These are phyloP conservation scores for Rhyacophila evoluta DNA, from an alignment of 2,888 invertebrate species.

Conservation along the genomic window DNA sequence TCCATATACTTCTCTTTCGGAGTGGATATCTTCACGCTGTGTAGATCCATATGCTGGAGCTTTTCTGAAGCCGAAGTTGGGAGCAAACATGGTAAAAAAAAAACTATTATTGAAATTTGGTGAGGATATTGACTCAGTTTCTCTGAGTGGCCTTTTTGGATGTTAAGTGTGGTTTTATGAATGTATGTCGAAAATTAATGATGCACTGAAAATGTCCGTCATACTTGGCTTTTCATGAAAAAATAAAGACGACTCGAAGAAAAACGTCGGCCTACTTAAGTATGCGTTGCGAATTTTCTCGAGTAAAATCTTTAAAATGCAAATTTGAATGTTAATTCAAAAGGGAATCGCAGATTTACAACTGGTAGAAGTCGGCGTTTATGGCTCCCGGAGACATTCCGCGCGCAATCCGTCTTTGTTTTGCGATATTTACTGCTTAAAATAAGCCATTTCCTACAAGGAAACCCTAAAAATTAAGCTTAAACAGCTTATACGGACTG, in stretches of 20 bases:
- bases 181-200: too few species aligned
- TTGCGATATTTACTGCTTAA: slow-evolving; percentile 12
- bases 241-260: too few species aligned
- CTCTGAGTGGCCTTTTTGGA: too few species aligned
- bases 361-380: slow-evolving; percentile 4
- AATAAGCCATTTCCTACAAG: neutral
- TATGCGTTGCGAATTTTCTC: neutral
- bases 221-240: too few species aligned
- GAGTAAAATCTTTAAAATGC: slow-evolving; percentile 13
- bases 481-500: neutral
- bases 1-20: neutral
- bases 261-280: neutral
- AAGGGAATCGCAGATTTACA: slow-evolving; percentile 20
- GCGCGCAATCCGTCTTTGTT: slow-evolving; percentile 2
- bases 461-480: neutral
- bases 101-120: too few species aligned
- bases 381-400: neutral
- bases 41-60: too few species aligned
- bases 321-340: slow-evolving; percentile 14
- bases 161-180: too few species aligned
- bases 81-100: too few species aligned
- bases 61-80: too few species aligned
- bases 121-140: too few species aligned
- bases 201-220: too few species aligned
- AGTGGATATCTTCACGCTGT: too few species aligned